phyloP scores from a whole-genome alignment of 2,888 invertebrate species.

The Drosophila niveifrons region DNA sequence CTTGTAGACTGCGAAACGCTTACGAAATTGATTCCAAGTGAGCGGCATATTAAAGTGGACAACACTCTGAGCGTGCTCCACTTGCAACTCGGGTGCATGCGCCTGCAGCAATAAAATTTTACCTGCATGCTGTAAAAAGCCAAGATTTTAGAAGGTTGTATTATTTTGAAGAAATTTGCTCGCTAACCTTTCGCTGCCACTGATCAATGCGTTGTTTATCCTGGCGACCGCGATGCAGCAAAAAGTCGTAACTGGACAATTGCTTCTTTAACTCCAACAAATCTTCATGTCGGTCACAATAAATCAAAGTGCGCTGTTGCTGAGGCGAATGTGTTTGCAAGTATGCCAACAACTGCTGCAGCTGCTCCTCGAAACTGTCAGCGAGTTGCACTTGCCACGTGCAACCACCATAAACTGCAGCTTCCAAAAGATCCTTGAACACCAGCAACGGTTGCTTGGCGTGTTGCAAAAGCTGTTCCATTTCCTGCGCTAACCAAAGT shows the following conservation, averaged over 20 bases:
- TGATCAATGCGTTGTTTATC: neutral
- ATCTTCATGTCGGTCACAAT: neutral
- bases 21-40: neutral
- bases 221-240: neutral
- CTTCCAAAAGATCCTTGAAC: neutral
- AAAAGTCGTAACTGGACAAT: neutral
- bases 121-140: neutral
- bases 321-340: neutral
- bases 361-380: neutral
- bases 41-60: neutral
- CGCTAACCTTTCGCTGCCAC: conserved; percentile 7
- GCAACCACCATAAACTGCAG: neutral
- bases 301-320: neutral
- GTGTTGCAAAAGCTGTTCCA: neutral
- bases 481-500: neutral
- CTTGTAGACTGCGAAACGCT: conserved; percentile 1
- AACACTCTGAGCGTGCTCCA: neutral
- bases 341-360: neutral
- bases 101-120: conserved; percentile 6
- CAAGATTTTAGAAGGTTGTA: neutral
- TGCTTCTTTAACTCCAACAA: neutral
- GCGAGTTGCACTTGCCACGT: neutral
- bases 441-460: neutral
- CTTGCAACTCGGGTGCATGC: conserved; percentile 9
- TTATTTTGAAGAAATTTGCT: neutral